Percentiles rank a stretch among this genome's conserved stretches.
Conservation (phyloP, 2,113 vertebrate species). For the Globicephala melas region DNA sequence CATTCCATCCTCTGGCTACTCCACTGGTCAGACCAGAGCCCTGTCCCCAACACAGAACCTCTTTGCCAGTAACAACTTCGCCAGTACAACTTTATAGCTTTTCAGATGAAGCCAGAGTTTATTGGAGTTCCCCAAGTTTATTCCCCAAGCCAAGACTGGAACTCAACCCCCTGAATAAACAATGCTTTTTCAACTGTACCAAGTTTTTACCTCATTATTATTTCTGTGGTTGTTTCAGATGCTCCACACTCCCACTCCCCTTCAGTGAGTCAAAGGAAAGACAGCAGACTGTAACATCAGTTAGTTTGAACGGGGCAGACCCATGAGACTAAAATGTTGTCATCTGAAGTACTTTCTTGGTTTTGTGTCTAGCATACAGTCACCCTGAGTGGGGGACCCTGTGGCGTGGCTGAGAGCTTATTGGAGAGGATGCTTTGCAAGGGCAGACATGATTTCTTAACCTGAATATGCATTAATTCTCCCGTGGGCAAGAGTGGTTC, state of each 20-base stretch:
- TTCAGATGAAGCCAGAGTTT: background rate
- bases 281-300: background rate
- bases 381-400: background rate
- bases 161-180: background rate
- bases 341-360: background rate
- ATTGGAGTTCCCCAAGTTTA: background rate
- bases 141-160: background rate
- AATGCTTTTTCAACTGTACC: background rate
- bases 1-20: background rate
- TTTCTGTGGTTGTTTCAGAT: background rate
- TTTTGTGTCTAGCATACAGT: background rate
- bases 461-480: background rate
- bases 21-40: too few relatives aligned
- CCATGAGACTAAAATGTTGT: background rate
- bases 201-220: background rate
- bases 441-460: slow-evolving; percentile 23
- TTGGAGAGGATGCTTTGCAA: background rate
- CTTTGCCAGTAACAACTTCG: background rate
- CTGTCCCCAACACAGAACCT: background rate
- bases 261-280: background rate
- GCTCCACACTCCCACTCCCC: background rate
- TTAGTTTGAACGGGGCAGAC: background rate
- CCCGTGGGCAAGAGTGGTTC: background rate
- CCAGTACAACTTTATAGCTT: background rate
- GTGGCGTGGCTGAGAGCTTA: background rate